Evolutionary conservation across 1,140 invertebrate species (phyloP), one percentile per base, ranked within the genome.

Genomic region (Drosophila micromelanica): DNA sequence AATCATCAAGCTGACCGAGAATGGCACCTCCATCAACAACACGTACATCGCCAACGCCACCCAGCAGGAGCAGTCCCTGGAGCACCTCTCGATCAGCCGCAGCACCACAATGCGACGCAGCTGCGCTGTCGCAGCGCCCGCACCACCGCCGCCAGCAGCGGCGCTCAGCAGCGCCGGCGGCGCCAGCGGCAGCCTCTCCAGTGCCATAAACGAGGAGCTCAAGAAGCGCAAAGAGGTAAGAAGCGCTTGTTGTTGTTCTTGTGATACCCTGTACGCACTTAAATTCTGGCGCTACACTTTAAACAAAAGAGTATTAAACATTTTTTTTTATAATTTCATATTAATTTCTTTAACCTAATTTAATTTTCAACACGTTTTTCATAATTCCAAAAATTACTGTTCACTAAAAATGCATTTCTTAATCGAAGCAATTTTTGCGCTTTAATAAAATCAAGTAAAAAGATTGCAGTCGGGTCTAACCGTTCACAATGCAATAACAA

Each of bases 1-100:
- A 0, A 95, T 95, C 63, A 95, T 95, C 40, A 95, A 95, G 92
- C 91, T 95, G 68, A 94, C 94, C 6, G 95, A 95, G 91, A 94
- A 94, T 55, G 94, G 94, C 30, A 94, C 94, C 20, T 95, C 94
- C 2, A 95, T 95, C n/a, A 77, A 81, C 30, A 77, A 76, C 43
- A 77, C 84, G 9, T 81, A 68, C 56, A 74, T 78, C 32, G 59
- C 74, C 73, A 76, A 72, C 48, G 54, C 15, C 55, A 70, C 60
- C 15, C 51, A 54, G 15, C 20, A 40, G 54, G 42, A 73, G 37
- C 20, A 72, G 7, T 35, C 48, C 6, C 43, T 51, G 52, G 27
- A 27, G 27, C 27, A 27, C 5, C 27, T 27, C 27, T 27, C 61
- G 5, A 46, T 78, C 12, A 77, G 74, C 13, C 73, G 75, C 48